Base-by-base conservation (phyloP, 2,113 vertebrate species). In the Lophochroa leadbeateri region DNA sequence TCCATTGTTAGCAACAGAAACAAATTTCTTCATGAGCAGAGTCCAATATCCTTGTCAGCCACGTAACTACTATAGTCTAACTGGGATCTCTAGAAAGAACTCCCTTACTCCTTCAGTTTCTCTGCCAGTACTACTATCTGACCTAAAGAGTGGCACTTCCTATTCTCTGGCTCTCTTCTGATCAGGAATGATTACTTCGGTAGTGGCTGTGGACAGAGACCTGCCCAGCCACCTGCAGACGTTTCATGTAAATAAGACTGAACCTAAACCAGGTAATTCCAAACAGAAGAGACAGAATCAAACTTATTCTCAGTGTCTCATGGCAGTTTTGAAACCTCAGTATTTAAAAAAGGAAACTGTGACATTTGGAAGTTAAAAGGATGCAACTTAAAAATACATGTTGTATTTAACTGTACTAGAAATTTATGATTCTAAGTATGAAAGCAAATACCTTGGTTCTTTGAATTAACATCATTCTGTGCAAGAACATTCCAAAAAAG, bases 1-100 rank as follows among this genome's bases (percentile, higher is more conserved):
- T 2, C 17, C 46, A 28, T 0, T n/a, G 21, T 28, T 61, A 67
- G n/a, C 6, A 49, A 25, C 0, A 49, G 18, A 44, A 64, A n/a
- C 41, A 49, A 39, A 50, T 9, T 64, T 24, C 60, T 46, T 70
- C 13, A 28, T 3, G 5, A 52, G 52, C 37, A 58, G 23, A 89
- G 17, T 3, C 52, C 8, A 4, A 39, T 25, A 69, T 11, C 37
- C 25, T 31, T 5, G 31, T n/a, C 35, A 58, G 43, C 55, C 33
- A 85, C 55, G 7, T 13, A 70, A 31, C 16, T 46, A 39, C 8
- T n/a, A 12, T 14, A 25, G 21, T 47, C 24, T 47, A 31, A 71
- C 17, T 57, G 37, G 10, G n/a, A 86, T 13, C 24, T 14, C 28
- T 46, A 35, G 27, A 44, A 33, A 35, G 43, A 79, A 13, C 29